Base-by-base conservation (phyloP, 2,113 vertebrate species). In the Malaclemys terrapin region DNA sequence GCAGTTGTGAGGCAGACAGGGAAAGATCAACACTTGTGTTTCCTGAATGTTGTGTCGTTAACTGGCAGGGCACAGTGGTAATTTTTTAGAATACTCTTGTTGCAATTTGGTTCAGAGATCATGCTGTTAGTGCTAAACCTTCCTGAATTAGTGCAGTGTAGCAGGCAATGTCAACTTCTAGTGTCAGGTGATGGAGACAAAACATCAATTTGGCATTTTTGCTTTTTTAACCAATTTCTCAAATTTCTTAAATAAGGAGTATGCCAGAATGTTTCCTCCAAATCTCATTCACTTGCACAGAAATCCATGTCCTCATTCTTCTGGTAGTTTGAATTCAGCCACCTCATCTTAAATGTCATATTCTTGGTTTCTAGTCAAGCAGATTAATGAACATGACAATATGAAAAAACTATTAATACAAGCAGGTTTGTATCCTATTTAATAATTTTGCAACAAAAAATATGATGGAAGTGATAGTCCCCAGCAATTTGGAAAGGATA, bases 11-110 rank as follows among this genome's bases (percentile, higher is more conserved):
- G 95, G 47, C 88, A 95, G 94, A 96, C 96, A 94, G 76, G 81
- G 89, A 95, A 96, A 96, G 89, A 96, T 95, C 84, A 97, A 94
- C 91, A 94, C n/a, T 93, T 78, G 19, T 31, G 22, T 65, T 97
- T 96, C 95, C 95, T 94, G 92, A 56, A 92, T 38, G 82, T 84
- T 83, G 84, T 59, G 50, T 75, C 91, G 62, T 87, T 91, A 95
- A 94, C 57, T 85, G 94, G 80, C 78, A 96, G 82, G 82, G 27
- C 87, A 85, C 4, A 6, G 82, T 42, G 85, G 85, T 94, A 82
- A 87, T 85, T 45, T 93, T 85, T 4, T 50, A 84, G 80, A 38
- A 50, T 3, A 31, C 1, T 20, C 38, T 76, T 6, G 31, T 35
- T 35, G 38, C 42, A 57, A 56, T 35, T 29, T 85, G 65, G 85